A percentile compares a stretch with the other conserved stretches of the same genome.
phyloP scores from a whole-genome alignment of 1,140 invertebrate species.

The Drosophila subpulchrella region DNA sequence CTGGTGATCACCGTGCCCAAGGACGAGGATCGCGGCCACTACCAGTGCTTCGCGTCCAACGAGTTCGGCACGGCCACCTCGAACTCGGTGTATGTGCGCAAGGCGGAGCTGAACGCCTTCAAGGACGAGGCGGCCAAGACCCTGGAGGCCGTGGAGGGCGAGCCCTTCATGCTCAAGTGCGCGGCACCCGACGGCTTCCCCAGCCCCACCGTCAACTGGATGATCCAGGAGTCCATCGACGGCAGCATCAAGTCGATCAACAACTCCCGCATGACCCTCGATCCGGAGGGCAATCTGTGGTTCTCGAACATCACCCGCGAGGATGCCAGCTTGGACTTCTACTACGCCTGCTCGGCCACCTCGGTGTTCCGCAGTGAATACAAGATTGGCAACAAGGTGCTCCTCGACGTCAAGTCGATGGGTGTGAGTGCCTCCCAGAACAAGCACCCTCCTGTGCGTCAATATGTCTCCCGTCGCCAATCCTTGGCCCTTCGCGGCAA shows the following conservation, averaged over 20 bases:
- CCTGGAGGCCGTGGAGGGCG: conserved; percentile 91
- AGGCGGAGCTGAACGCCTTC: conserved; percentile 96
- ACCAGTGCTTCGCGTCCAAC: conserved; percentile 98
- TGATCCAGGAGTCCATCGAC: conserved; percentile 90
- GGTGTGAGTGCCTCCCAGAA: conserved; percentile 91
- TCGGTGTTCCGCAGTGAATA: conserved; percentile 95
- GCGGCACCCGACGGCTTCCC: conserved; percentile 97
- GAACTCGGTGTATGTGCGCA: conserved; percentile 97
- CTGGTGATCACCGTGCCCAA: conserved; percentile 94
- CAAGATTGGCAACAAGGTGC: conserved; percentile 94
- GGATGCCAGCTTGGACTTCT: conserved; percentile 93
- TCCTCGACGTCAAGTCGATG: conserved; percentile 91
- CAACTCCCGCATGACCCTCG: conserved; percentile 95
- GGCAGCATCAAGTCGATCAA: conserved; percentile 95
- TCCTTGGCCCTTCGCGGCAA: conserved; percentile 93
- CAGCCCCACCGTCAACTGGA: conserved; percentile 96
- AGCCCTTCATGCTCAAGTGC: conserved; percentile 94
- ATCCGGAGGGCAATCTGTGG: conserved; percentile 97
- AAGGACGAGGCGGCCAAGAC: conserved; percentile 90
- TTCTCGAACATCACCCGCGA: conserved; percentile 95
- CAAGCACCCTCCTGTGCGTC: conserved; percentile 90
- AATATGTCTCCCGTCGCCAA: conserved; percentile 94
- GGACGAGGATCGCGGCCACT: conserved; percentile 97
- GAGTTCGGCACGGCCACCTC: conserved; percentile 97
- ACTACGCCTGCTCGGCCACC: conserved; percentile 95